Evolutionary conservation across 2,113 vertebrate species (phyloP).

Genomic region (Prochilodus magdalenae): DNA sequence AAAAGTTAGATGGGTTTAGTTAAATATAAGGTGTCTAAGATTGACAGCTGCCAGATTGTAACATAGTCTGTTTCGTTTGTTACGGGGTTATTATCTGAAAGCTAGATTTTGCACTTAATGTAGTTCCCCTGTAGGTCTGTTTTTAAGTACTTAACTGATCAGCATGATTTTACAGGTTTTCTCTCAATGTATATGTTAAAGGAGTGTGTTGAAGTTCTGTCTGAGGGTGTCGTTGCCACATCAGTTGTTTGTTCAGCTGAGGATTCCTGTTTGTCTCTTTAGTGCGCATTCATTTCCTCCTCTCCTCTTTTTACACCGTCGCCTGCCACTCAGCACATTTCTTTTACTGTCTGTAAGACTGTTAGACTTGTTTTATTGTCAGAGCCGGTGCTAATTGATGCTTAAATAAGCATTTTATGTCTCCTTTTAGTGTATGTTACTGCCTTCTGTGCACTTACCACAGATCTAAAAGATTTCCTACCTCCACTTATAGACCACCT

Average conservation of each 20-base stretch:
- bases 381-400: slow-evolving; percentile 2
- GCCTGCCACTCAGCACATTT: no score
- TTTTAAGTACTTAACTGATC: no score
- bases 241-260: background rate
- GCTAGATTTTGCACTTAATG: no score
- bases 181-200: no score
- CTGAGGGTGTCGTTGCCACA: background rate
- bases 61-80: no score
- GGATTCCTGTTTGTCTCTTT: background rate
- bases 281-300: no score
- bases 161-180: background rate
- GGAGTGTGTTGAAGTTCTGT: background rate
- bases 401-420: slow-evolving; percentile 9
- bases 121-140: no score
- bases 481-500: background rate
- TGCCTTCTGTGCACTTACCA: background rate
- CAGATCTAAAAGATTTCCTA: background rate
- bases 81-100: no score
- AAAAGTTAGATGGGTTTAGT: no score
- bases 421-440: background rate
- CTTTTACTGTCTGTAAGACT: no score
- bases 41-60: no score
- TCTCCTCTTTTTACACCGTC: background rate
- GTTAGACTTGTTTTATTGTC: slow-evolving; percentile 11
- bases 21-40: no score